Conservation (phyloP, 2,113 vertebrate genomes). For the Typhlomys cinereus region DNA sequence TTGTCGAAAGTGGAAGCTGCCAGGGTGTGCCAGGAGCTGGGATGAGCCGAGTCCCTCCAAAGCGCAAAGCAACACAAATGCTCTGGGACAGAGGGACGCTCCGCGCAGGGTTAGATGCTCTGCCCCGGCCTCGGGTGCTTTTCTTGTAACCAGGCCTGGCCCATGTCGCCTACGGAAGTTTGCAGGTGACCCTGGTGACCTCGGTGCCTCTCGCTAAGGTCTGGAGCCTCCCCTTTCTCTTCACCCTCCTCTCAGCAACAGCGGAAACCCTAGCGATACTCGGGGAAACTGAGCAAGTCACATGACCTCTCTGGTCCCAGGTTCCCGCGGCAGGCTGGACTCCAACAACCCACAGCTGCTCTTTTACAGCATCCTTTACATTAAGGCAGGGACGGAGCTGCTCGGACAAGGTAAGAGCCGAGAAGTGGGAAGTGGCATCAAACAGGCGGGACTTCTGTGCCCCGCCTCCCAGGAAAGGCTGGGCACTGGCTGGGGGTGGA, state of each 20-base stretch:
- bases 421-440: not conserved
- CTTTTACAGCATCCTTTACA: too few relatives aligned
- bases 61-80: too few relatives aligned
- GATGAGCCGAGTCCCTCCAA: too few relatives aligned
- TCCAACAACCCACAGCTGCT: not conserved
- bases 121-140: not conserved
- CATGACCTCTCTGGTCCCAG: not conserved
- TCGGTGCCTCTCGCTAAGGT: not conserved
- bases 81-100: not conserved
- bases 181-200: fast-evolving
- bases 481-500: not conserved
- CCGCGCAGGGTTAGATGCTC: not conserved
- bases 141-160: not conserved
- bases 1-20: not conserved
- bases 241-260: fast-evolving
- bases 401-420: not conserved
- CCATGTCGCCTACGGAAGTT: fast-evolving
- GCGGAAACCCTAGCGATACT: not conserved
- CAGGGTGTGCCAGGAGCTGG: not conserved
- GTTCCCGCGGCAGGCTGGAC: not conserved
- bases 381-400: not conserved
- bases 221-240: fast-evolving
- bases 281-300: not conserved
- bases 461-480: not conserved
- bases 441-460: not conserved